These are phyloP conservation scores for Psettodes erumei DNA, from an alignment of 2,113 vertebrate species.

Conservation along the genomic window DNA sequence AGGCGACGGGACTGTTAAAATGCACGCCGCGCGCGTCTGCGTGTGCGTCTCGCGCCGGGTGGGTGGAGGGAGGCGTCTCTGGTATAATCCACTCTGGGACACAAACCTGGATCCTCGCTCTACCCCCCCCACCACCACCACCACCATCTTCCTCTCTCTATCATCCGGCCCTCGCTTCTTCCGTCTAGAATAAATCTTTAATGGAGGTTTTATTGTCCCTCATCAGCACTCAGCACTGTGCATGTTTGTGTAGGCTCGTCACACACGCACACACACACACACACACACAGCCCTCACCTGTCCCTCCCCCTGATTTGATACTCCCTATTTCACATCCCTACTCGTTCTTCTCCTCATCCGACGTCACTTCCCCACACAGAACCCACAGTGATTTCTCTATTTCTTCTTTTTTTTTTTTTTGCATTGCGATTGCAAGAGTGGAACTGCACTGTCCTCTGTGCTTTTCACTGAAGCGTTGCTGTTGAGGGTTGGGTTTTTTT, in stretches of 20 bases:
- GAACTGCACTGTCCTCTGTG: conserved; percentile 6
- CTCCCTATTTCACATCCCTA: conserved; percentile 42
- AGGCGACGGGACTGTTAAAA: conserved; percentile 78
- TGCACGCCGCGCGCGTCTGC: conserved; percentile 49
- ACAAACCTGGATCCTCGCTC: conserved; percentile 63
- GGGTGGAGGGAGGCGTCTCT: conserved; percentile 66
- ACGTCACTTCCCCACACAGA: conserved; percentile 40
- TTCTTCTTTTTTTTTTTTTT: background rate
- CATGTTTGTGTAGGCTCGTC: conserved; percentile 70
- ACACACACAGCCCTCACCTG: conserved; percentile 51
- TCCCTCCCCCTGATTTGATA: conserved; percentile 52
- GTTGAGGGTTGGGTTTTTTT: conserved; percentile 15
- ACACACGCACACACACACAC: conserved; percentile 29
- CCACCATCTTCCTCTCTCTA: conserved; percentile 43
- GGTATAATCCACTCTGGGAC: conserved; percentile 78
- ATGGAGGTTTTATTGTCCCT: conserved; percentile 78
- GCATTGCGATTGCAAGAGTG: conserved; percentile 19
- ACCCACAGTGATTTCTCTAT: conserved; percentile 11
- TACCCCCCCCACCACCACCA: conserved; percentile 7
- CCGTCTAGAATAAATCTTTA: conserved; percentile 77
- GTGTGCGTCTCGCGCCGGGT: conserved; percentile 31
- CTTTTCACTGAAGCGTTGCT: conserved; percentile 10
- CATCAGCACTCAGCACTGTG: conserved; percentile 72
- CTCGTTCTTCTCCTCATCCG: conserved; percentile 15
- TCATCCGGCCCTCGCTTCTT: conserved; percentile 43